Evolutionary conservation across 2,888 invertebrate genomes (phyloP), one percentile per base, ranked within the genome.

Genomic region (Scaptomyza reducta): DNA sequence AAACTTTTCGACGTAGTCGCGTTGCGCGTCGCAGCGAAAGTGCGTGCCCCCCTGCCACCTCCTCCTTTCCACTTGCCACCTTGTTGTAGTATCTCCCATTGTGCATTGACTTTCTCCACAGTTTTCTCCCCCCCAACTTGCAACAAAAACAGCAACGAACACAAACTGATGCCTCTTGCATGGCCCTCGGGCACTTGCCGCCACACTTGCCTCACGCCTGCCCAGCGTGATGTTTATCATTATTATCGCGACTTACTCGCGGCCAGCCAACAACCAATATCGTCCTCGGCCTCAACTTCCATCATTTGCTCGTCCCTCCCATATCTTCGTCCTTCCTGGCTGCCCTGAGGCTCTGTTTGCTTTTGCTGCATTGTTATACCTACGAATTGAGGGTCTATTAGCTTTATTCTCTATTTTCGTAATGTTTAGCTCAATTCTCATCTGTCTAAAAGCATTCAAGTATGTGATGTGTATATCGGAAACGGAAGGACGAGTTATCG

Each of bases 1-100:
- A 83, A 86, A 82, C 87, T 82, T 84, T 81, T 80, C 77, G 81
- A 82, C 87, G 65, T 77, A 53, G 77, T 77, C 74, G 79, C 73
- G 77, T 47, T 10, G 31, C 75, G 49, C n/a, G 74, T 74, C 14
- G 35, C 78, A 86, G 81, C 81, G 78, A 80, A 80, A 82, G 81
- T 87, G 87, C 81, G 84, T 79, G 58, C 22, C 22, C 22, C n/a
- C n/a, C n/a, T n/a, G n/a, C n/a, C n/a, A n/a, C n/a, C n/a, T n/a
- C n/a, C n/a, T n/a, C n/a, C n/a, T n/a, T n/a, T n/a, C 25, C 13
- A n/a, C 18, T 35, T 27, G 44, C 40, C 45, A 3, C 9, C 1
- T 38, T 38, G 35, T 35, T 10, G 14, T 27, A 13, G 31, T 16
- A 6, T 7, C 16, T 31, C 29, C 2, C 29, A 9, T 13, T 11